phyloP scores from a whole-genome alignment of 1,140 invertebrate species.

The Formica exsecta region DNA sequence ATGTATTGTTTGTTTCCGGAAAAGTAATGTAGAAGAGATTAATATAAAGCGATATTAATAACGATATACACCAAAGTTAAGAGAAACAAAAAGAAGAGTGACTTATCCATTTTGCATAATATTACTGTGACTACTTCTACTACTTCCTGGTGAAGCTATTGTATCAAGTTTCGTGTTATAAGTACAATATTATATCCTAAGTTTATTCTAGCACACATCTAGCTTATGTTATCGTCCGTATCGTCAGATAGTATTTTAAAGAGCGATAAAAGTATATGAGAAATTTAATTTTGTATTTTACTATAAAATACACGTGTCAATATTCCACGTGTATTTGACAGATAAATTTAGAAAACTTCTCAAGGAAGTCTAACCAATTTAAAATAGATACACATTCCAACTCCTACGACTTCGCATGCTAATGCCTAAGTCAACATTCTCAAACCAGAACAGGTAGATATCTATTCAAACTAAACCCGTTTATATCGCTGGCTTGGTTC shows the following conservation, averaged over 20 bases:
- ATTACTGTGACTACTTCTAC: neutral
- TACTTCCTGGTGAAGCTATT: neutral
- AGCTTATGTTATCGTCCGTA: neutral
- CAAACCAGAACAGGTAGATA: neutral
- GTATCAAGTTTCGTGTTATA: neutral
- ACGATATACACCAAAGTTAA: neutral
- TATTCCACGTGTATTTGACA: neutral
- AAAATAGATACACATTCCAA: neutral
- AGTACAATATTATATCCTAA: constrained; percentile 5
- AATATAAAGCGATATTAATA: neutral
- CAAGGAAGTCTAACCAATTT: neutral
- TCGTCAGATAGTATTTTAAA: neutral
- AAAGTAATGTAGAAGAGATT: neutral
- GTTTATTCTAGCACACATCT: neutral
- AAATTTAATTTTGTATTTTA: neutral
- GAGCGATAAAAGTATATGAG: neutral
- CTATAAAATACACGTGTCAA: neutral
- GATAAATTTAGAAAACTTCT: neutral
- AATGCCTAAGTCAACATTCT: constrained; percentile 7
- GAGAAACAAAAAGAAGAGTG: neutral
- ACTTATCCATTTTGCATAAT: neutral
- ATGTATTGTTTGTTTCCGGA: neutral
- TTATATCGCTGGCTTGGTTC: neutral
- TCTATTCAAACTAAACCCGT: neutral
- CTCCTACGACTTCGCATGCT: neutral